phyloP scores from a whole-genome alignment of 2,888 invertebrate genomes.

The Dusona sp. region DNA sequence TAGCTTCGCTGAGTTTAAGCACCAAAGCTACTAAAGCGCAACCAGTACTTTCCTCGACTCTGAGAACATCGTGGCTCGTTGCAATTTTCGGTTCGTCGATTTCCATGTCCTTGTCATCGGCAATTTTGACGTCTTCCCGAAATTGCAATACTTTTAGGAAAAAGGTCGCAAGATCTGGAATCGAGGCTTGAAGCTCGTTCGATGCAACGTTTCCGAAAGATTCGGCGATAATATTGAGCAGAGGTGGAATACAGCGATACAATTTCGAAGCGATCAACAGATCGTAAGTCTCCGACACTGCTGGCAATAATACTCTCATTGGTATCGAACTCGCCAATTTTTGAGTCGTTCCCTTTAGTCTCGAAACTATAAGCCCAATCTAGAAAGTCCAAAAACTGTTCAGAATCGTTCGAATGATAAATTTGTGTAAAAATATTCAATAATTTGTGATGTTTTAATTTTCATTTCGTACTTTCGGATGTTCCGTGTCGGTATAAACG shows the following conservation, averaged over 20 bases:
- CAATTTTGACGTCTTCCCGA: constrained; percentile 85
- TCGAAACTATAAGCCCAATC: constrained; percentile 85
- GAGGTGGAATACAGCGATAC: constrained; percentile 88
- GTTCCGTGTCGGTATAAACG: constrained; percentile 78
- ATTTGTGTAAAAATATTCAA: background rate
- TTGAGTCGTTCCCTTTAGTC: constrained; percentile 88
- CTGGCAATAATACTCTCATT: constrained; percentile 91
- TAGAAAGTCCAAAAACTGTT: constrained; percentile 69
- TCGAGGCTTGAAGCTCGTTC: constrained; percentile 88
- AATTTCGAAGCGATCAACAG: constrained; percentile 87
- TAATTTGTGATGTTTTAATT: background rate
- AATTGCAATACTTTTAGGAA: constrained; percentile 91
- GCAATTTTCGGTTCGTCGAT: constrained; percentile 81
- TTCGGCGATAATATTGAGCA: constrained; percentile 92
- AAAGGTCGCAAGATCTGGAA: constrained; percentile 90
- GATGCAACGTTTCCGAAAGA: constrained; percentile 88
- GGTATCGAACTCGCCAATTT: constrained; percentile 90
- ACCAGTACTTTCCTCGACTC: constrained; percentile 91
- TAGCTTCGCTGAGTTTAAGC: constrained; percentile 94
- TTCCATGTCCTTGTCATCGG: constrained; percentile 73
- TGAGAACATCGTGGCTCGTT: constrained; percentile 85
- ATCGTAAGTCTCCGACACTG: constrained; percentile 88
- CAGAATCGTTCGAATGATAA: background rate
- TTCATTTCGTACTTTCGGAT: constrained; percentile 77
- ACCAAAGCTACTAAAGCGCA: constrained; percentile 92